These are phyloP conservation scores for Hyaena hyaena DNA, from an alignment of 2,113 vertebrate genomes.

Conservation along the genomic window DNA sequence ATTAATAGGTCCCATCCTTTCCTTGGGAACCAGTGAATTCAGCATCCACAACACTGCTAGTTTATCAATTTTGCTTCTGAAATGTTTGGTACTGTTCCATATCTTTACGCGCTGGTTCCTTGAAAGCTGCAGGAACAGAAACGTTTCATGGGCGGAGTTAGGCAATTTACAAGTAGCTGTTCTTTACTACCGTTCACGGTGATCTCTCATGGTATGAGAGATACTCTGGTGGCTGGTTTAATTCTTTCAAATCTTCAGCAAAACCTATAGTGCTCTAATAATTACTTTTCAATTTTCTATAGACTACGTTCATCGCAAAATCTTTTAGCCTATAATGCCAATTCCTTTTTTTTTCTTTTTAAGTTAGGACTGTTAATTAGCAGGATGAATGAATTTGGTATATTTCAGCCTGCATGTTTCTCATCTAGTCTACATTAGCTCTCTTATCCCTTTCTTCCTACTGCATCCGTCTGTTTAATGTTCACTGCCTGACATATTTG, in stretches of 20 bases:
- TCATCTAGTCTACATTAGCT: not conserved
- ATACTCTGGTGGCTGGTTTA: not conserved
- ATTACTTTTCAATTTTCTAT: not conserved
- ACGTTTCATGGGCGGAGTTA: not conserved
- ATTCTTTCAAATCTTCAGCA: slow-evolving; percentile 41
- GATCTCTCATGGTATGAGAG: not conserved
- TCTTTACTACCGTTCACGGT: not conserved
- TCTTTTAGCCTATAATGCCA: not conserved
- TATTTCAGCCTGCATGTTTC: not conserved
- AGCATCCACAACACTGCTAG: slow-evolving; percentile 47
- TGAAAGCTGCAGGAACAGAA: not conserved
- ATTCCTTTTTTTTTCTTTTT: not conserved
- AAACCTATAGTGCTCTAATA: not conserved
- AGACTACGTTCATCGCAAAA: not conserved
- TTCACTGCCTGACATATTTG: not conserved
- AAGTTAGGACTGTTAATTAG: not conserved
- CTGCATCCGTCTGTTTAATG: not conserved
- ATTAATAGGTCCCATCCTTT: slow-evolving; percentile 55
- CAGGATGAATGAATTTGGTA: not conserved
- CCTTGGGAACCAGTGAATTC: slow-evolving; percentile 84
- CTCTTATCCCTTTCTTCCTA: not conserved
- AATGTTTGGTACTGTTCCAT: not conserved
- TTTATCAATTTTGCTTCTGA: not conserved
- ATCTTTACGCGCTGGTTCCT: not conserved
- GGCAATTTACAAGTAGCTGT: not conserved